These are phyloP conservation scores for Anthoptus insignis DNA, from an alignment of 2,888 invertebrate species.

Conservation along the genomic window DNA sequence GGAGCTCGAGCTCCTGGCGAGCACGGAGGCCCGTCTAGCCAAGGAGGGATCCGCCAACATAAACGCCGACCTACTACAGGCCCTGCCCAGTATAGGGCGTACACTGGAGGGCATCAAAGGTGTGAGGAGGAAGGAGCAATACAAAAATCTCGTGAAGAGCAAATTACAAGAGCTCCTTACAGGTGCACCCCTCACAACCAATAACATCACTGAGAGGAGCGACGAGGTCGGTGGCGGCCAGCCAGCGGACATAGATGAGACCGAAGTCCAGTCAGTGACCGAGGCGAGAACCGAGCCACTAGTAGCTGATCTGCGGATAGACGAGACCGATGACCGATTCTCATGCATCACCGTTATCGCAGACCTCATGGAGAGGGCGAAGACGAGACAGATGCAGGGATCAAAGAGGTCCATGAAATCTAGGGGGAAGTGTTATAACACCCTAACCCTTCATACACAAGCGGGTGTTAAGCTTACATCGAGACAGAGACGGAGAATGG, in stretches of 20 bases:
- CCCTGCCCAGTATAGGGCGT: conserved; percentile 38
- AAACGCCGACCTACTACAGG: conserved; percentile 17
- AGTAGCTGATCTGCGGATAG: conserved; percentile 13
- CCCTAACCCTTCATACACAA: background rate
- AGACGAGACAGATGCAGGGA: background rate
- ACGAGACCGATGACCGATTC: background rate
- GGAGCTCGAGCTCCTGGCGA: conserved; percentile 42
- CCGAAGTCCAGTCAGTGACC: conserved; percentile 5
- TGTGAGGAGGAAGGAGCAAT: conserved; percentile 32
- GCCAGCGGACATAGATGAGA: background rate
- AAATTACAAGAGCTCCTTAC: background rate
- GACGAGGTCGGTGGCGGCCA: background rate
- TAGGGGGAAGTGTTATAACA: background rate
- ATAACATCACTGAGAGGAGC: background rate
- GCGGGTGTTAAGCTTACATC: background rate
- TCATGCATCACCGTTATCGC: background rate
- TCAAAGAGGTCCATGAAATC: background rate
- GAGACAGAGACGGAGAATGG: conserved; percentile 30
- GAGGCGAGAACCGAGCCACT: background rate
- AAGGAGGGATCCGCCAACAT: conserved; percentile 22
- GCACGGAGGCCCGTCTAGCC: conserved; percentile 42
- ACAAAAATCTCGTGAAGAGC: conserved; percentile 32
- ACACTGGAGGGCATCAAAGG: conserved; percentile 44
- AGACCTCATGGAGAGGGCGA: background rate
- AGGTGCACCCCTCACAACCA: conserved; percentile 8